A percentile compares a stretch with the other conserved stretches of the same genome.
Evolutionary conservation across 2,888 invertebrate genomes (phyloP).

Genomic region (Hyles lineata): DNA sequence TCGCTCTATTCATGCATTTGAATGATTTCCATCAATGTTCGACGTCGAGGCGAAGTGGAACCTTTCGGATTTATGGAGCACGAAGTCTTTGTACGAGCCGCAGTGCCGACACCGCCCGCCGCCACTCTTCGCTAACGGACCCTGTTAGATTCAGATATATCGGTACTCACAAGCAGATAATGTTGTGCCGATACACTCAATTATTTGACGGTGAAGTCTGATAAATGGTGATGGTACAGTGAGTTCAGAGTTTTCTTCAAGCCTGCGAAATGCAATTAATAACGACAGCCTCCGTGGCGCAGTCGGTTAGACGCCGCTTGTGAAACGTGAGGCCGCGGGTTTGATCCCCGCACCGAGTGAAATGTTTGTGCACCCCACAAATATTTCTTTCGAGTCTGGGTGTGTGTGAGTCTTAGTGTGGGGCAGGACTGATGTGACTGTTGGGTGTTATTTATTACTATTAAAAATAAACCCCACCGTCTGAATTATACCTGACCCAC

Average conservation of each 20-base stretch:
- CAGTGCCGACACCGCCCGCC: slow-evolving; percentile 63
- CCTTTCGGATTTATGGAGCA: slow-evolving; percentile 73
- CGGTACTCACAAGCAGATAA: slow-evolving; percentile 44
- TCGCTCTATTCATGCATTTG: slow-evolving; percentile 20
- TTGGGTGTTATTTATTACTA: no score
- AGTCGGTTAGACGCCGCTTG: no score
- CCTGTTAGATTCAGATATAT: slow-evolving; percentile 57
- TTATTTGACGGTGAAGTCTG: slow-evolving; percentile 26
- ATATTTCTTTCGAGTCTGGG: no score
- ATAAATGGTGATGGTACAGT: not conserved
- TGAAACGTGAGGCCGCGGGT: no score
- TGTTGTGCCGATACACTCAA: slow-evolving; percentile 42
- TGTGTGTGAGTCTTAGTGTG: no score
- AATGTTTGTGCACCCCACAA: no score
- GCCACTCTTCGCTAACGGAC: slow-evolving; percentile 65
- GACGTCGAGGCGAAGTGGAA: slow-evolving; percentile 54
- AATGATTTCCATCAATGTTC: slow-evolving; percentile 25
- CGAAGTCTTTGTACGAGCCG: slow-evolving; percentile 72
- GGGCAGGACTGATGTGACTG: no score
- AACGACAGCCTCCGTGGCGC: no score
- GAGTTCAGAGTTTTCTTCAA: not conserved
- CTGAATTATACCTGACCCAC: no score
- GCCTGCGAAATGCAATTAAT: no score
- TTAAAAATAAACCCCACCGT: no score
- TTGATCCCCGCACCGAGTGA: no score